Conservation (phyloP, 1,140 invertebrate genomes). For the Papilio glaucus region DNA sequence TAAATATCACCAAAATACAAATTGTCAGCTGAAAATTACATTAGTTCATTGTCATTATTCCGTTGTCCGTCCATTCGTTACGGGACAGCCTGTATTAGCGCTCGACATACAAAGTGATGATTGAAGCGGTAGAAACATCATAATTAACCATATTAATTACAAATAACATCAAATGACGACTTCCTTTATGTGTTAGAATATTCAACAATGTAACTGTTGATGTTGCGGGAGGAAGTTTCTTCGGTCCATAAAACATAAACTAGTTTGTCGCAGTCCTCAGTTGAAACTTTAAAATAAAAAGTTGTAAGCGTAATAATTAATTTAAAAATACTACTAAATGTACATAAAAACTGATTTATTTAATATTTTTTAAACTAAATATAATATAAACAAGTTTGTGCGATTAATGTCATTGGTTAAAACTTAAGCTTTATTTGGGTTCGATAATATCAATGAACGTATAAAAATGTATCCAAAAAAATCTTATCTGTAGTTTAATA, state of each 20-base stretch:
- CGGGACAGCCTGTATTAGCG: no score
- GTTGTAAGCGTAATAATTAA: conserved; percentile 24
- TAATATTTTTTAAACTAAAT: neutral
- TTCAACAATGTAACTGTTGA: conserved; percentile 23
- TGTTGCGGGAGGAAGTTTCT: conserved; percentile 49
- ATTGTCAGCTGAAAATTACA: no score
- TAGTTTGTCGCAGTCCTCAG: conserved; percentile 71
- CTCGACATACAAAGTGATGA: no score
- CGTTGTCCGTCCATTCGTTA: no score
- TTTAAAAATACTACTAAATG: neutral
- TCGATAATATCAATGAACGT: no score
- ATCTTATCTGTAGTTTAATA: no score
- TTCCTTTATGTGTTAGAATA: neutral
- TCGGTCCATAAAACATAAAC: conserved; percentile 65
- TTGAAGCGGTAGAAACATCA: neutral
- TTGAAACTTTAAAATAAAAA: conserved; percentile 42
- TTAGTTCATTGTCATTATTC: no score
- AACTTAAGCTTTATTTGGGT: no score
- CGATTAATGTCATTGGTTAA: no score
- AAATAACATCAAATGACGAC: neutral
- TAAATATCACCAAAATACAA: no score
- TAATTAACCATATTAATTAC: neutral
- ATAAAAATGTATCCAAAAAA: no score
- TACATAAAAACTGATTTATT: no score
- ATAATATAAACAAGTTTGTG: conserved; percentile 2